These are phyloP conservation scores for Monopterus albus DNA, from an alignment of 2,113 vertebrate species.

Conservation along the genomic window DNA sequence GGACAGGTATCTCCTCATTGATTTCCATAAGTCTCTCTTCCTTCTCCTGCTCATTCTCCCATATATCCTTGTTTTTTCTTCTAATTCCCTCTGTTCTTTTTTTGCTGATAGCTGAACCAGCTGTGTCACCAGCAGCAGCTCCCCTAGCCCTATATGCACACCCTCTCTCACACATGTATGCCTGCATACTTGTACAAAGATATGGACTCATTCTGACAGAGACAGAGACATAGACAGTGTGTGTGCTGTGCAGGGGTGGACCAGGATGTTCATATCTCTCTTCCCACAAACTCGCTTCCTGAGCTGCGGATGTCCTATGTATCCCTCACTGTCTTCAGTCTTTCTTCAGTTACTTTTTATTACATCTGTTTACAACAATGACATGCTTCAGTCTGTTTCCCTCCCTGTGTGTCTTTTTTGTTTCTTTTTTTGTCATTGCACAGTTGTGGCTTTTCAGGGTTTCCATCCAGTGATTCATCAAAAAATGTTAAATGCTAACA, in stretches of 20 bases:
- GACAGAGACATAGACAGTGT: slow-evolving; percentile 26
- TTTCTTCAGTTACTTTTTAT: slow-evolving; percentile 8
- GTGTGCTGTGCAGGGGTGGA: slow-evolving; percentile 20
- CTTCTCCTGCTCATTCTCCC: slow-evolving; percentile 19
- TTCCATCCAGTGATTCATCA: slow-evolving; percentile 21
- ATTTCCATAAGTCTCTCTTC: slow-evolving; percentile 21
- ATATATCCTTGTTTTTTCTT: slow-evolving; percentile 17
- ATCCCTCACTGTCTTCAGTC: slow-evolving; percentile 40
- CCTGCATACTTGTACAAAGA: slow-evolving; percentile 19
- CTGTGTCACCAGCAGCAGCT: slow-evolving; percentile 64
- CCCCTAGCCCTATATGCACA: slow-evolving; percentile 29
- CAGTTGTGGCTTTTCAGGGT: slow-evolving; percentile 13
- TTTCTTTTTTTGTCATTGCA: slow-evolving; percentile 24
- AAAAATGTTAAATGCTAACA: slow-evolving; percentile 23
- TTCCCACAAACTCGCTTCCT: slow-evolving; percentile 48
- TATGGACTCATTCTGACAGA: not conserved
- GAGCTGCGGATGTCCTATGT: slow-evolving; percentile 67
- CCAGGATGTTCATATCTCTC: slow-evolving; percentile 60
- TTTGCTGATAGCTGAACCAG: slow-evolving; percentile 60
- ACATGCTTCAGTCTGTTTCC: no score
- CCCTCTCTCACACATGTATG: slow-evolving; percentile 39
- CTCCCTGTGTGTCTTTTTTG: slow-evolving; percentile 5
- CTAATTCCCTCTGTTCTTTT: slow-evolving; percentile 30
- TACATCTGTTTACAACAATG: slow-evolving; percentile 21
- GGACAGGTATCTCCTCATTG: slow-evolving; percentile 53